Conservation (phyloP, 2,888 invertebrate species). For the Lasioglossum leucozonium region DNA sequence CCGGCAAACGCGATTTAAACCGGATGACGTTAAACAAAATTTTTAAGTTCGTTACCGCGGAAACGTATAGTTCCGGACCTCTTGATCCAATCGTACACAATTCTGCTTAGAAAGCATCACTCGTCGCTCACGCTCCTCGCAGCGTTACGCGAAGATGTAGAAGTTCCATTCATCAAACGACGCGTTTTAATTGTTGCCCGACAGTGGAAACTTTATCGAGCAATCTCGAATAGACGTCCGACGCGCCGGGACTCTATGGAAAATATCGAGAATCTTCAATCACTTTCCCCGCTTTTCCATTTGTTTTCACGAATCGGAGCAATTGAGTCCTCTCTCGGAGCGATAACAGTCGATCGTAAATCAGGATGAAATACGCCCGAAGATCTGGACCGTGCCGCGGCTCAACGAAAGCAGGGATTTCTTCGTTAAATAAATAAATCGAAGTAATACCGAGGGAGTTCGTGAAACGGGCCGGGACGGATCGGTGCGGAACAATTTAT, state of each 20-base stretch:
- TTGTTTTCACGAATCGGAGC: background rate
- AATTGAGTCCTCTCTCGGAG: background rate
- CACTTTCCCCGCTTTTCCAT: background rate
- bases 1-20: constrained; percentile 47
- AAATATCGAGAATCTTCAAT: background rate
- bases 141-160: no score
- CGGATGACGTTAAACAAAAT: constrained; percentile 44
- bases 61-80: background rate
- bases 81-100: background rate
- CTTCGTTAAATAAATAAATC: background rate
- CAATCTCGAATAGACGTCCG: background rate
- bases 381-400: background rate
- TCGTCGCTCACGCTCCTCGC: background rate
- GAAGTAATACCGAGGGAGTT: background rate
- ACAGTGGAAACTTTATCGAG: background rate
- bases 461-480: background rate
- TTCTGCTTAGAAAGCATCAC: constrained; percentile 21
- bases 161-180: background rate
- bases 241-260: background rate
- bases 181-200: no score
- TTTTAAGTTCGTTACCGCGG: constrained; percentile 44
- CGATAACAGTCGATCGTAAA: constrained; percentile 6
- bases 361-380: background rate
- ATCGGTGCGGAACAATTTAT: background rate
- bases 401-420: background rate